phyloP scores from a whole-genome alignment of 1,140 invertebrate genomes.

The Saccostrea cuccullata region DNA sequence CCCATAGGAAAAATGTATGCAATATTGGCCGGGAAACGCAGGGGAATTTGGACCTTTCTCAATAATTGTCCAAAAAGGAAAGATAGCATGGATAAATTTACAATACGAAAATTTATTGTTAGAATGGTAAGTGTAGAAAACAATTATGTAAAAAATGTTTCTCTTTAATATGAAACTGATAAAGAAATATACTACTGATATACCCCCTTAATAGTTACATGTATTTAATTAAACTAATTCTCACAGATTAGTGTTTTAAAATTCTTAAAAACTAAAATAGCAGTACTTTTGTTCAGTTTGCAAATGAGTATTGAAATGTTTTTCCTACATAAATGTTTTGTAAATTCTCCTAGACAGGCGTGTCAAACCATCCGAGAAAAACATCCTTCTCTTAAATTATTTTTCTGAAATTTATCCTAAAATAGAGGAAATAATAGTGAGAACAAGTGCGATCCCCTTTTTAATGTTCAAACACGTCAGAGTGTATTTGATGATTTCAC shows the following conservation, averaged over 20 bases:
- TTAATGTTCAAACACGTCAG: neutral
- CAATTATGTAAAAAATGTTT: too few relatives aligned
- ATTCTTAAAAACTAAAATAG: too few relatives aligned
- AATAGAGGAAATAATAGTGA: neutral
- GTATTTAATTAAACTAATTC: too few relatives aligned
- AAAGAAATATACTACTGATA: too few relatives aligned
- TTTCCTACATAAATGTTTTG: neutral
- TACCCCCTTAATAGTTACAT: too few relatives aligned
- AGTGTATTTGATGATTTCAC: neutral
- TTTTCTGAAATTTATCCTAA: neutral
- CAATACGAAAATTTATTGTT: neutral
- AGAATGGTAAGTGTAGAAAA: neutral
- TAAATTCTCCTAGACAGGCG: neutral
- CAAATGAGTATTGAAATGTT: too few relatives aligned
- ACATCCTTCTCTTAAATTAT: neutral
- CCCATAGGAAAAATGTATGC: neutral
- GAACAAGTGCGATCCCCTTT: neutral
- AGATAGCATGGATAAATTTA: neutral
- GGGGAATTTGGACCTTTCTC: slow-evolving; percentile 1
- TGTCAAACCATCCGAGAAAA: neutral
- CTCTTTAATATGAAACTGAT: too few relatives aligned
- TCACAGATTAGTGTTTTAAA: too few relatives aligned
- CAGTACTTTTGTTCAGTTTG: too few relatives aligned
- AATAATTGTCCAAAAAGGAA: neutral
- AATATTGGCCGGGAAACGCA: slow-evolving; percentile 9